These are phyloP conservation scores for Drosophila stalkeri DNA, from an alignment of 2,888 invertebrate genomes.

Conservation along the genomic window DNA sequence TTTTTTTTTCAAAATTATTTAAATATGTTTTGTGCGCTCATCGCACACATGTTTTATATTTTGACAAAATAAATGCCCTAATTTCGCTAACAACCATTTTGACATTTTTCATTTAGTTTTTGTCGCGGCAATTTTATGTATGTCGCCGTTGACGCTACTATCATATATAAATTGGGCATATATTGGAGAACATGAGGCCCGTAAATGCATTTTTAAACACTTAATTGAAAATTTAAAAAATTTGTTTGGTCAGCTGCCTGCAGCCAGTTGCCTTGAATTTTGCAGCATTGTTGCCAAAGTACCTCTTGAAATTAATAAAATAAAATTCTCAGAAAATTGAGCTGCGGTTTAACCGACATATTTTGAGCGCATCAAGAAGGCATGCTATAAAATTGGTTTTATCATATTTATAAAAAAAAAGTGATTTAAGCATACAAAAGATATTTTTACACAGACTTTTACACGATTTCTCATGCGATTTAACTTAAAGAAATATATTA, in stretches of 20 bases:
- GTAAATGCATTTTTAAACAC: conserved; percentile 4
- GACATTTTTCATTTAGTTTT: conserved; percentile 12
- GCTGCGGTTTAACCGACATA: neutral
- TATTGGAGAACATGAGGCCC: conserved; percentile 8
- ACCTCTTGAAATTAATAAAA: conserved; percentile 27
- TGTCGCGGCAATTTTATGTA: neutral
- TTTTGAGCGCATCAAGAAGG: neutral
- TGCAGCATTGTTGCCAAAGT: conserved; percentile 11
- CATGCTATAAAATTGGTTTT: neutral
- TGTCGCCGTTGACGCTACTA: conserved; percentile 8
- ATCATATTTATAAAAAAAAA: neutral
- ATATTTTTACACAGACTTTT: neutral
- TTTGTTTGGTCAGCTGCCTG: neutral
- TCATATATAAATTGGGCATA: conserved; percentile 47
- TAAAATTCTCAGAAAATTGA: conserved; percentile 10
- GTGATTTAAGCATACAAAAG: neutral
- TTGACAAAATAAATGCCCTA: neutral
- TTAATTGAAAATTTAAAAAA: conserved; percentile 36
- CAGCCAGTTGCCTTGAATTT: conserved; percentile 2
- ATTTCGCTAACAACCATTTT: conserved; percentile 21
- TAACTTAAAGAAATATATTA: conserved; percentile 51
- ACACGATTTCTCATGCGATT: conserved; percentile 44
- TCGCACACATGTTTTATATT: neutral
- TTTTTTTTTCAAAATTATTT: neutral
- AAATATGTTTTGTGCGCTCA: neutral